Conservation (phyloP, 2,888 invertebrate species). For the Ephialtes manifestator region DNA sequence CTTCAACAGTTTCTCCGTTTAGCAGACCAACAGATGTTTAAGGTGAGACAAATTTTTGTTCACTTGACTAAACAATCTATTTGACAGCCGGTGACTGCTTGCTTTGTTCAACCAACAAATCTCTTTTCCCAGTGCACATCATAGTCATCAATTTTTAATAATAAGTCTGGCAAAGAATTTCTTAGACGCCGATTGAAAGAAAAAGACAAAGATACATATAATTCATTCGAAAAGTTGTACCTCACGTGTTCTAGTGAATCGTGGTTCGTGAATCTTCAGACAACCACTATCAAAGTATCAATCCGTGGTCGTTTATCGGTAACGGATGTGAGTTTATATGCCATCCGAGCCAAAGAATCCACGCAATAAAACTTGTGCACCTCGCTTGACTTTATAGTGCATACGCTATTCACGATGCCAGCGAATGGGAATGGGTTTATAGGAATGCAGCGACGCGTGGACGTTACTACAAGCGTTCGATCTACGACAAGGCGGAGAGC, state of each 20-base stretch:
- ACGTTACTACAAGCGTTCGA: constrained; percentile 19
- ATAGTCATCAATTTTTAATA: no score
- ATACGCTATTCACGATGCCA: constrained; percentile 48
- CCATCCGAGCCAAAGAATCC: constrained; percentile 36
- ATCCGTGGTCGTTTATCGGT: constrained; percentile 44
- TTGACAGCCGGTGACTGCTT: no score
- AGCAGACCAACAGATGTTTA: no score
- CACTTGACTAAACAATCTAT: no score
- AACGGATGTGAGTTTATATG: constrained; percentile 53
- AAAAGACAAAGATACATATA: no score
- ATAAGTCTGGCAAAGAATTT: no score
- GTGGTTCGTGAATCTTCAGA: constrained; percentile 7
- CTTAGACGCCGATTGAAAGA: no score
- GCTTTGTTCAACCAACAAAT: no score
- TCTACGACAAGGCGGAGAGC: constrained; percentile 42
- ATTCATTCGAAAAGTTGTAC: no score
- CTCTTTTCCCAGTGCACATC: no score
- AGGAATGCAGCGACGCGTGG: constrained; percentile 47
- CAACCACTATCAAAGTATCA: constrained; percentile 27
- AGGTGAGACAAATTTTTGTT: no score
- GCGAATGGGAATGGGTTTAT: constrained; percentile 53
- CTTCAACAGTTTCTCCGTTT: no score
- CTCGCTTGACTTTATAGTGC: constrained; percentile 47
- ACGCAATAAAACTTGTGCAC: constrained; percentile 55
- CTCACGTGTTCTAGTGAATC: background rate